These are phyloP conservation scores for Neodon shergylaensis DNA, from an alignment of 2,113 vertebrate genomes.

Conservation along the genomic window DNA sequence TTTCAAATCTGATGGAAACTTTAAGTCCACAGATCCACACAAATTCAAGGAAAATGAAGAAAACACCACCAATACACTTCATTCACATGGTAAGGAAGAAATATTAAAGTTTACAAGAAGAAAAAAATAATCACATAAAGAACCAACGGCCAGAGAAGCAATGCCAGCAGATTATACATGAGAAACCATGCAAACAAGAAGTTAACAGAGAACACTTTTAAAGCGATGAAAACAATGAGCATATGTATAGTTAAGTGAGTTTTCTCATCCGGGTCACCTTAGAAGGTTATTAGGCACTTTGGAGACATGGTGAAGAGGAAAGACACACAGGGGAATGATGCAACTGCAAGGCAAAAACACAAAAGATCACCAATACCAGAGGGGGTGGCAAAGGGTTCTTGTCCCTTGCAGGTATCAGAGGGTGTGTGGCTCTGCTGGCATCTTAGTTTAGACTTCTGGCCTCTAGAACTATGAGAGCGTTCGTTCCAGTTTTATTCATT, in stretches of 20 bases:
- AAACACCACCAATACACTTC: not conserved
- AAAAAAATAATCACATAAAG: not conserved
- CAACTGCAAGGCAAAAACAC: not conserved
- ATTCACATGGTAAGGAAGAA: conserved; percentile 27
- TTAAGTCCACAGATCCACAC: not conserved
- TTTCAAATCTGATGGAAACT: conserved; percentile 22
- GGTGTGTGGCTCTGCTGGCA: not conserved
- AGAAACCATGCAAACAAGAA: not conserved
- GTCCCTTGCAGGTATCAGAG: not conserved
- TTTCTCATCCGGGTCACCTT: not conserved
- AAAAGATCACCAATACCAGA: not conserved
- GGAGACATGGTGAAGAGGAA: too few relatives aligned
- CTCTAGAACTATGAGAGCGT: not conserved
- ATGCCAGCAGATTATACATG: not conserved
- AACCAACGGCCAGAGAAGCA: not conserved
- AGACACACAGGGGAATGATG: not conserved
- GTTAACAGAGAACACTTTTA: not conserved
- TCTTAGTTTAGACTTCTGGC: not conserved
- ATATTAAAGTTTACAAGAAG: conserved; percentile 2
- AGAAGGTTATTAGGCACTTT: not conserved
- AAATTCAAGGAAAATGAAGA: not conserved
- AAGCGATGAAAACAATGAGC: not conserved
- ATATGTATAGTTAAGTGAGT: not conserved
- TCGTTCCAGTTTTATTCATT: not conserved
- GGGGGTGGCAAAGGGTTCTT: too few relatives aligned